These are phyloP conservation scores for Cryptoprocta ferox DNA, from an alignment of 2,797 vertebrate genomes.

Conservation along the genomic window DNA sequence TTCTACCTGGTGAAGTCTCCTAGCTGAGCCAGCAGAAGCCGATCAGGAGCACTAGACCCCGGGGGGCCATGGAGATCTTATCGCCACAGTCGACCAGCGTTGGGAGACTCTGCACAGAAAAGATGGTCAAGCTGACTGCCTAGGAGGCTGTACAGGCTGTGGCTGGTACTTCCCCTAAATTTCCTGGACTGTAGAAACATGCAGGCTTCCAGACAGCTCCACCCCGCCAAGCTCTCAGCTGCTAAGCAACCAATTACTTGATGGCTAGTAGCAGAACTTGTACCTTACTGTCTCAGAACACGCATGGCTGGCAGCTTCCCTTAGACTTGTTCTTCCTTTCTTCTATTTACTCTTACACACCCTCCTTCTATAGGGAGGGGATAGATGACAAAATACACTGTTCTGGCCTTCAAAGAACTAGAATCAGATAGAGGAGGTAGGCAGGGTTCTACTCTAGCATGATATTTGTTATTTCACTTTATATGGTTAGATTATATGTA, in stretches of 20 bases:
- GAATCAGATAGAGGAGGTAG: background rate
- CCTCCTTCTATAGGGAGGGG: background rate
- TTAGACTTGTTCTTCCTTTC: background rate
- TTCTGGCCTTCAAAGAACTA: background rate
- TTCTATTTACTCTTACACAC: background rate
- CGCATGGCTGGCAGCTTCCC: background rate
- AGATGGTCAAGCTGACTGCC: background rate
- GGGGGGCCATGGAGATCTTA: background rate
- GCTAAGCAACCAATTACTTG: too few relatives aligned
- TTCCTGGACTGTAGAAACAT: background rate
- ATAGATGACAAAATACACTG: background rate
- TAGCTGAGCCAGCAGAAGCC: background rate
- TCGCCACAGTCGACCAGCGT: too few relatives aligned
- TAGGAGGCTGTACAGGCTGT: background rate
- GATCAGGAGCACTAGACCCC: too few relatives aligned
- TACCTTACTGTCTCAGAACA: background rate
- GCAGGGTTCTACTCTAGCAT: background rate
- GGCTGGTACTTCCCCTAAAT: background rate
- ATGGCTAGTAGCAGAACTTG: background rate
- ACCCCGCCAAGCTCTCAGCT: background rate
- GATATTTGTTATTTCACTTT: background rate
- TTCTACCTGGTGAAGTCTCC: background rate
- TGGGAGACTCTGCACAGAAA: background rate
- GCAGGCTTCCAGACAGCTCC: background rate
- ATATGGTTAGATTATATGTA: background rate